Evolutionary conservation across 1,140 invertebrate genomes (phyloP).

Genomic region (Olivierus martensii): DNA sequence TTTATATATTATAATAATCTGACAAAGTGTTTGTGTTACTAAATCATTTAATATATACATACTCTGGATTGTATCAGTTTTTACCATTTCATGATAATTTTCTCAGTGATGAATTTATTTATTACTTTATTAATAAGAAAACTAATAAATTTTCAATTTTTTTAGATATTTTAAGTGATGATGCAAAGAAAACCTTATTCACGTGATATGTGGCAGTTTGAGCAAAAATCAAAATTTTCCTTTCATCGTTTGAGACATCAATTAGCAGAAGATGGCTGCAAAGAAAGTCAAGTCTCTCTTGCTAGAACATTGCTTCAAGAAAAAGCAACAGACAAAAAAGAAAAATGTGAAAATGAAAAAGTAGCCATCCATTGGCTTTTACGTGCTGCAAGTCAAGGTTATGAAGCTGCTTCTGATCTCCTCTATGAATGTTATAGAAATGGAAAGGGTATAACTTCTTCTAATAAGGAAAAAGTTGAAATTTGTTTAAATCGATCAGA

Average conservation of each 20-base stretch:
- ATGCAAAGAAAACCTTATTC: too few relatives aligned
- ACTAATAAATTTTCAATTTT: too few relatives aligned
- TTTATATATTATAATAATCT: too few relatives aligned
- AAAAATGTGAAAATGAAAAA: slow-evolving; percentile 46
- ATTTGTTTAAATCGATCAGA: slow-evolving; percentile 7
- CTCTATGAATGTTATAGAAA: slow-evolving; percentile 59
- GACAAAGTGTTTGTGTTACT: too few relatives aligned
- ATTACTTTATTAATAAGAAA: too few relatives aligned
- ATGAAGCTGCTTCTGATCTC: slow-evolving; percentile 64
- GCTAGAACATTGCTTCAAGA: slow-evolving; percentile 57
- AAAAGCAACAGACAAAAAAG: slow-evolving; percentile 40
- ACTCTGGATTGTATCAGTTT: too few relatives aligned
- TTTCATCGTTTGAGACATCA: slow-evolving; percentile 43
- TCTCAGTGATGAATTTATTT: too few relatives aligned
- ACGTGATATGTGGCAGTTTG: too few relatives aligned
- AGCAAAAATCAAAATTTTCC: too few relatives aligned
- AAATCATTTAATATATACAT: too few relatives aligned
- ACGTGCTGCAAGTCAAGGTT: slow-evolving; percentile 75
- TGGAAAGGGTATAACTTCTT: slow-evolving; percentile 38
- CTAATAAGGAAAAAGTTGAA: slow-evolving; percentile 7
- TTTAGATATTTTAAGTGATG: too few relatives aligned
- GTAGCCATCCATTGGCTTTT: slow-evolving; percentile 74
- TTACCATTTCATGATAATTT: too few relatives aligned
- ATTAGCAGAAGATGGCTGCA: slow-evolving; percentile 61
- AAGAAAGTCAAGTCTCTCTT: slow-evolving; percentile 60